Conservation (phyloP, 2,113 vertebrate species). For the Chinchilla lanigera region DNA sequence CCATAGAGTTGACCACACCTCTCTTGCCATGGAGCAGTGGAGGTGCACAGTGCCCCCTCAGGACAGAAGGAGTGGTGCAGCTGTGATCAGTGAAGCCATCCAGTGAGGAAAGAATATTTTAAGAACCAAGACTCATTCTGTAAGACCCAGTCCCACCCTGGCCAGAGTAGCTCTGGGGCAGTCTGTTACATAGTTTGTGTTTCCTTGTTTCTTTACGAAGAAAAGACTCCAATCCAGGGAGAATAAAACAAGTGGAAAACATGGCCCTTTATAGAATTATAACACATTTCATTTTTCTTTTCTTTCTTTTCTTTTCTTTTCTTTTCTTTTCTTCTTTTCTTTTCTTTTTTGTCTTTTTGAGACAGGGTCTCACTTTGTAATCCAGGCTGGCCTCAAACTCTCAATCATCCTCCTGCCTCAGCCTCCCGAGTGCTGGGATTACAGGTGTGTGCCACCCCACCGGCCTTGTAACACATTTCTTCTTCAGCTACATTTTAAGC, state of each 20-base stretch:
- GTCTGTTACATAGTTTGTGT: background rate
- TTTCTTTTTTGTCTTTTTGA: too few species aligned
- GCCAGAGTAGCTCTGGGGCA: background rate
- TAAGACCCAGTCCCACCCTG: background rate
- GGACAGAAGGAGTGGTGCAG: background rate
- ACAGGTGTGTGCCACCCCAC: too few species aligned
- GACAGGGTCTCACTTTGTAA: too few species aligned
- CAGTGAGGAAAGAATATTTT: background rate
- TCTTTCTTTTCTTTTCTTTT: too few species aligned
- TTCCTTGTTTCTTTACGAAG: background rate
- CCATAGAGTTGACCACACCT: background rate
- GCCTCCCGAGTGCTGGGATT: too few species aligned
- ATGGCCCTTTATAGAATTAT: background rate
- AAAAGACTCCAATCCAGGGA: background rate
- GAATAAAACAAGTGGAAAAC: background rate
- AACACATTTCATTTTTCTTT: too few species aligned
- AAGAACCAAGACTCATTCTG: background rate
- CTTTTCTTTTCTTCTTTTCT: too few species aligned
- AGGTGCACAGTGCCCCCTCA: background rate
- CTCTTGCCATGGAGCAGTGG: background rate
- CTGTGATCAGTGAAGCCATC: background rate
- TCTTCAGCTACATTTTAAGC: background rate
- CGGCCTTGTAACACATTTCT: background rate
- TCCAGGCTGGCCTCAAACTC: too few species aligned
- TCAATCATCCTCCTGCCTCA: too few species aligned